Base-by-base conservation (phyloP, 2,113 vertebrate genomes). In the Ondatra zibethicus region DNA sequence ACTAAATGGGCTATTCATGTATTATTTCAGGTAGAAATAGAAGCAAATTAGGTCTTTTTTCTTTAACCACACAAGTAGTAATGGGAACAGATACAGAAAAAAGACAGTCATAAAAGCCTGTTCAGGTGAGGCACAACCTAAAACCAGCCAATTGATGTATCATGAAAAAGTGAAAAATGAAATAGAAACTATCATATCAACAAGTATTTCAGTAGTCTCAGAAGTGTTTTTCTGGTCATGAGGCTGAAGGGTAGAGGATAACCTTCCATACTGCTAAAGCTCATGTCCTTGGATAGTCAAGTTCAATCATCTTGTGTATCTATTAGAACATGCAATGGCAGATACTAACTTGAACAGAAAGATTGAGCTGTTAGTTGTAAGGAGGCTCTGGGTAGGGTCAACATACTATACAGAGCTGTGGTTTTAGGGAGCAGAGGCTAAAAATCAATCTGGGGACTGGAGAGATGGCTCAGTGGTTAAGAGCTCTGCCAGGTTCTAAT, bases 341-440 rank as follows among this genome's bases (percentile, higher is more conserved):
- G 47, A 81, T 47, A 73, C 23, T 77, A n/a, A 25, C 27, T 31
- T 91, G n/a, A 36, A 52, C 63, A 45, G 19, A 75, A 2, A 61
- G 14, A 39, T 58, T 65, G 45, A 86, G 31, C 92, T 95, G 12
- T 39, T 14, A 39, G 31, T 66, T 91, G 72, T 89, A 45, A 94
- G 66, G 39, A 29, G n/a, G 3, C 31, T 89, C 76, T 47, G 42
- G 21, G 1, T 78, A 52, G 42, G 68, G 50, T 77, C 63, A 42
- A 39, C 14, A 63, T 58, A 68, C 68, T 66, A 33, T 27, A 17
- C 12, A 73, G 76, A 82, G 33, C 21, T 68, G 47, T 72, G 29
- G 39, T 16, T 96, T 88, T 31, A 84, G 27, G 50, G 93, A 76
- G n/a, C 68, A 21, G 63, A 87, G 93, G 86, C 39, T 90, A 45